Evolutionary conservation across 2,888 invertebrate species (phyloP).

Genomic region (Lasiommata megera): DNA sequence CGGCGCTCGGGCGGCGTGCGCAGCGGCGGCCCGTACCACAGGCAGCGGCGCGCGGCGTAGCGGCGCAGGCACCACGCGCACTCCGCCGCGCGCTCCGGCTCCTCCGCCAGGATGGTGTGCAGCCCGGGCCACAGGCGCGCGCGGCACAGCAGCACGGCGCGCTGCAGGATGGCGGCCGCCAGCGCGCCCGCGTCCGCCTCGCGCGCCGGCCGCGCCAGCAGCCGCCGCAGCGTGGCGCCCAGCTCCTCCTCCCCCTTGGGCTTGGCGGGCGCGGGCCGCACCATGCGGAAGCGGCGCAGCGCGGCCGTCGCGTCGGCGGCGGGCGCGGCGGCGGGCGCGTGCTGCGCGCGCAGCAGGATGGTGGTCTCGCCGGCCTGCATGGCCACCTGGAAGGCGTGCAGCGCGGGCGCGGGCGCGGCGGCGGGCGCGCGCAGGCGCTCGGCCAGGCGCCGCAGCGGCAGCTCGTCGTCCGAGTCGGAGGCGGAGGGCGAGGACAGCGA

Average conservation of each 20-base stretch:
- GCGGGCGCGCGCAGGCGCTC: conserved; percentile 33
- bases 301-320: conserved; percentile 31
- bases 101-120: conserved; percentile 74
- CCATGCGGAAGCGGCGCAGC: conserved; percentile 33
- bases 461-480: conserved; percentile 48
- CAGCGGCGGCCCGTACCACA: conserved; percentile 79
- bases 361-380: conserved; percentile 58
- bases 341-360: conserved; percentile 58
- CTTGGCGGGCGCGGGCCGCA: conserved; percentile 24
- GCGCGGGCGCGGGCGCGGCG: conserved; percentile 10
- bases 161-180: conserved; percentile 69
- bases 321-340: conserved; percentile 47
- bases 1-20: conserved; percentile 44
- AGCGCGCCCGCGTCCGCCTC: conserved; percentile 44
- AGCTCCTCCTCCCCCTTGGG: conserved; percentile 30
- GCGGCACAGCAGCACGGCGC: conserved; percentile 71
- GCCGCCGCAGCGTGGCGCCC: conserved; percentile 43
- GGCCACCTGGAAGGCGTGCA: conserved; percentile 45
- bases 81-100: conserved; percentile 64
- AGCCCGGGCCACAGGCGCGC: conserved; percentile 80
- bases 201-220: conserved; percentile 40
- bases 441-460: conserved; percentile 48
- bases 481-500: conserved; percentile 47
- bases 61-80: conserved; percentile 59
- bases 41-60: conserved; percentile 56